These are phyloP conservation scores for Arctia plantaginis DNA, from an alignment of 2,888 invertebrate species.

Conservation along the genomic window DNA sequence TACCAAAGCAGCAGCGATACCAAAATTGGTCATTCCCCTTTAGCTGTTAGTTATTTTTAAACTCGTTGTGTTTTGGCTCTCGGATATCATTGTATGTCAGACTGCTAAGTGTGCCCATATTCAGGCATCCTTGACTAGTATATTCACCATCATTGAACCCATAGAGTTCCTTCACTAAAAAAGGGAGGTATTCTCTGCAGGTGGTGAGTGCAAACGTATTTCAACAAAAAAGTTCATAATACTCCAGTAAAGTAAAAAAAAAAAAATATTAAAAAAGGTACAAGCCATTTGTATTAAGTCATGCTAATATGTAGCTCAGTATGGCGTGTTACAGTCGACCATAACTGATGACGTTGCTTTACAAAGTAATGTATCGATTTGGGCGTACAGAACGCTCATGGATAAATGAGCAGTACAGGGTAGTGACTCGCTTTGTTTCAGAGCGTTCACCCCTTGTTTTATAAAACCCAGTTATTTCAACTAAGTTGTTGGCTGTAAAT, in stretches of 20 bases:
- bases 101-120: neutral
- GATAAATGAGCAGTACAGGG: conserved; percentile 48
- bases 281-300: neutral
- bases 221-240: neutral
- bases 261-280: neutral
- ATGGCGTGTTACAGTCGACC: neutral
- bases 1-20: too few species aligned
- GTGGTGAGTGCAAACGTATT: neutral
- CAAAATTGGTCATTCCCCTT: too few species aligned
- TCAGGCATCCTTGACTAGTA: neutral
- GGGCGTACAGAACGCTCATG: conserved; percentile 36
- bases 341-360: neutral
- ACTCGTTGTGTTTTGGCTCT: neutral
- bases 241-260: neutral
- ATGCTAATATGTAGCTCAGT: neutral
- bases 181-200: neutral
- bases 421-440: conserved; percentile 46
- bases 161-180: neutral
- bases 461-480: conserved; percentile 3
- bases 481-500: neutral
- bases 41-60: neutral
- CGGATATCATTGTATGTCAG: neutral
- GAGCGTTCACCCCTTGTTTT: conserved; percentile 54
- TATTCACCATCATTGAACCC: too few species aligned
- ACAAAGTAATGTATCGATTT: conserved; percentile 32